Conservation (phyloP, 2,113 vertebrate genomes). For the Peromyscus polionotus region DNA sequence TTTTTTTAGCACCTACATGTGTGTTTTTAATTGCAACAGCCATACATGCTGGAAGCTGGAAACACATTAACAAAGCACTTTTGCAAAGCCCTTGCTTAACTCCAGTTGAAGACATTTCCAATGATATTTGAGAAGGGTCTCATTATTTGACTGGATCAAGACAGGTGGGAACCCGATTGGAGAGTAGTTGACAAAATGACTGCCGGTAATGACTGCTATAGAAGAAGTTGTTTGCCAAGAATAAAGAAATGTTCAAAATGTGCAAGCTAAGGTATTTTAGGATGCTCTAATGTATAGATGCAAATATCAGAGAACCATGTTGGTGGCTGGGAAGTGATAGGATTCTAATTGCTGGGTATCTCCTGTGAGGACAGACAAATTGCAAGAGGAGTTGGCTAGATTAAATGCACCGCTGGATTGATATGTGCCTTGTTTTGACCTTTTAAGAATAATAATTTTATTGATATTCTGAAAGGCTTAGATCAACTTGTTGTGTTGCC, state of each 20-base stretch:
- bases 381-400: not conserved
- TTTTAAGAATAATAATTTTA: not conserved
- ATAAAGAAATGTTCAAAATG: not conserved
- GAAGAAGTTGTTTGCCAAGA: not conserved
- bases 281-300: not conserved
- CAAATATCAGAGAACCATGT: not conserved
- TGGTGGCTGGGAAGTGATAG: not conserved
- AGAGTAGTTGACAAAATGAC: not conserved
- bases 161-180: not conserved
- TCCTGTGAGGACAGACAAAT: not conserved
- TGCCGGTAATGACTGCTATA: not conserved
- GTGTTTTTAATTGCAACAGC: not conserved
- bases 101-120: not conserved
- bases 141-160: not conserved
- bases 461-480: not conserved
- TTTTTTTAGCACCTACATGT: slow-evolving; percentile 11
- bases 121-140: not conserved
- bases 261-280: not conserved
- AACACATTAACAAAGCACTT: not conserved
- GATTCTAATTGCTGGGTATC: not conserved
- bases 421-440: not conserved
- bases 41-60: not conserved
- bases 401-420: not conserved
- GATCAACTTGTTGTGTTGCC: not conserved
- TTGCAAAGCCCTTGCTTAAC: not conserved